Evolutionary conservation across 2,888 invertebrate genomes (phyloP).

Genomic region (Creontiades dilutus): DNA sequence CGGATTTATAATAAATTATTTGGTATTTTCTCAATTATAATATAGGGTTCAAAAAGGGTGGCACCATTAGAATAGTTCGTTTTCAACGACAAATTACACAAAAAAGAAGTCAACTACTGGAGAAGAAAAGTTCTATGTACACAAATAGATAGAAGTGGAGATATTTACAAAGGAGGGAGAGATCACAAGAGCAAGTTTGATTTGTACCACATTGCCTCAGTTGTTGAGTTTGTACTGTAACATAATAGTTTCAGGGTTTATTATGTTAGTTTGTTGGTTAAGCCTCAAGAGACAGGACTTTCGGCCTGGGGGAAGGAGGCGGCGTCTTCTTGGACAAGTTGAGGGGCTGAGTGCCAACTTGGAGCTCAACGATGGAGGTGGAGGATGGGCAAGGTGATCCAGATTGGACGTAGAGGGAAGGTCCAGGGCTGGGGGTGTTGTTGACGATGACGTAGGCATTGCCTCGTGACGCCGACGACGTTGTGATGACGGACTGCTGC

Average conservation of each 20-base stretch:
- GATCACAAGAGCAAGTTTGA: conserved; percentile 76
- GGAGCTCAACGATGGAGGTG: conserved; percentile 85
- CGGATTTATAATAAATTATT: conserved; percentile 79
- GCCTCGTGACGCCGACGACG: conserved; percentile 77
- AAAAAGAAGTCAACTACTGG: conserved; percentile 38
- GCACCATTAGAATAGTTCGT: conserved; percentile 76
- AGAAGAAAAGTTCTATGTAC: conserved; percentile 48
- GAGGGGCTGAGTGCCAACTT: conserved; percentile 91
- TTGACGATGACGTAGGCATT: conserved; percentile 79
- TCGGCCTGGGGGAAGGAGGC: conserved; percentile 86
- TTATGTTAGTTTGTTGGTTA: conserved; percentile 76
- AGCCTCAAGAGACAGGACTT: conserved; percentile 81
- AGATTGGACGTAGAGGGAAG: conserved; percentile 77
- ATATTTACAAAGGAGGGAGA: conserved; percentile 74
- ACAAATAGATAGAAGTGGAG: conserved; percentile 48
- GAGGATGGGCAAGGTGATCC: conserved; percentile 76
- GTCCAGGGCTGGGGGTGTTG: conserved; percentile 78
- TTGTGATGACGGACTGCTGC: conserved; percentile 74
- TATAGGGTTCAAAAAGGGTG: conserved; percentile 74
- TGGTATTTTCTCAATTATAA: conserved; percentile 75
- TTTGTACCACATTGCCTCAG: conserved; percentile 75
- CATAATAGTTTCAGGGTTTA: conserved; percentile 70
- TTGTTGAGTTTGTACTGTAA: conserved; percentile 70
- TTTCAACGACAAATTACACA: conserved; percentile 72
- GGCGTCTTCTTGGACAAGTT: conserved; percentile 93